Conservation (phyloP, 2,888 invertebrate genomes). For the Petrolisthes manimaculis region DNA sequence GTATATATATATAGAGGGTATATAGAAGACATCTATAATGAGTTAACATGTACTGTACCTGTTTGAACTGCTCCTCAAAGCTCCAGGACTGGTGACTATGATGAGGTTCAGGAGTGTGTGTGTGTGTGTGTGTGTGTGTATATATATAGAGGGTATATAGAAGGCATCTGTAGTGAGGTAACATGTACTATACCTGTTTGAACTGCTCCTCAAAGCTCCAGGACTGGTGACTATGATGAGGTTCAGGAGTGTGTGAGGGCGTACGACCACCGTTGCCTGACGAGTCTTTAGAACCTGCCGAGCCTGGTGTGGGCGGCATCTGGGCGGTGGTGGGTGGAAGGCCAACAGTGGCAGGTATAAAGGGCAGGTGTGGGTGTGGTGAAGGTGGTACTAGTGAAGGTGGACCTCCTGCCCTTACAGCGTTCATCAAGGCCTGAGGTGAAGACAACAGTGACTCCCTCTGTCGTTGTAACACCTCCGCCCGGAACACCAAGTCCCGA, state of each 20-base stretch:
- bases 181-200: slow-evolving; percentile 59
- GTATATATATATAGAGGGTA: neutral
- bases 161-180: neutral
- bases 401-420: slow-evolving; percentile 59
- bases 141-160: neutral
- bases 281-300: slow-evolving; percentile 64
- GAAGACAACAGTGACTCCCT: slow-evolving; percentile 61
- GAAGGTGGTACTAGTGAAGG: slow-evolving; percentile 60
- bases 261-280: slow-evolving; percentile 65
- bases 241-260: slow-evolving; percentile 65
- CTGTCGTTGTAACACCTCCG: slow-evolving; percentile 64
- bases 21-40: neutral
- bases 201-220: slow-evolving; percentile 66
- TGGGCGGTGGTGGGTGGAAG: slow-evolving; percentile 64
- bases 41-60: slow-evolving; percentile 31
- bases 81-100: slow-evolving; percentile 65
- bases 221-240: slow-evolving; percentile 64
- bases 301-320: slow-evolving; percentile 65
- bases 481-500: slow-evolving; percentile 61
- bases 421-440: slow-evolving; percentile 61
- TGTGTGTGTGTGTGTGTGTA: slow-evolving; percentile 40
- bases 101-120: slow-evolving; percentile 65
- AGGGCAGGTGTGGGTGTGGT: slow-evolving; percentile 60
- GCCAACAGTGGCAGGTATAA: slow-evolving; percentile 62
- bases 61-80: slow-evolving; percentile 66